phyloP scores from a whole-genome alignment of 2,113 vertebrate genomes.

The Caranx melampygus region DNA sequence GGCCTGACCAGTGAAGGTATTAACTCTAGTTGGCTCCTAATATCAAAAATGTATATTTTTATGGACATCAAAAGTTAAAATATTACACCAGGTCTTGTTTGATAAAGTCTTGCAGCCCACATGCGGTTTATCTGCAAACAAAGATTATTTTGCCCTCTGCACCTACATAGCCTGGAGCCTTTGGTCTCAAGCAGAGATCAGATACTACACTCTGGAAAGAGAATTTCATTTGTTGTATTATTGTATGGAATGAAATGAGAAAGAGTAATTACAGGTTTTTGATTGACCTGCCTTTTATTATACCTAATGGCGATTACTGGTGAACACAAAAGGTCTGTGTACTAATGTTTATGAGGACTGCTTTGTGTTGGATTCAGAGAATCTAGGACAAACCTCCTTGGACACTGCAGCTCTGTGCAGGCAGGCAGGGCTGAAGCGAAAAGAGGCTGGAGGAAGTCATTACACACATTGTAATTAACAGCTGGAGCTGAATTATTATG shows the following conservation, averaged over 20 bases:
- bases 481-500: conserved; percentile 42
- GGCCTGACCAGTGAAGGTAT: no score
- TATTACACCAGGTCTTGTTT: no score
- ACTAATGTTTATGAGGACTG: neutral
- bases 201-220: no score
- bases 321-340: neutral
- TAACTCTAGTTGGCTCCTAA: no score
- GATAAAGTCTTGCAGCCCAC: no score
- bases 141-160: no score
- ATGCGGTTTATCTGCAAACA: no score
- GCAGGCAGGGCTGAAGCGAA: conserved; percentile 1
- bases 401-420: conserved; percentile 16
- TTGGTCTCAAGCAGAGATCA: no score
- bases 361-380: neutral
- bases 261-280: neutral
- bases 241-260: neutral
- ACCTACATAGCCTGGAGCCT: no score
- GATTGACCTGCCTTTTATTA: neutral
- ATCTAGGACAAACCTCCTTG: conserved; percentile 31
- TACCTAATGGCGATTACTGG: neutral
- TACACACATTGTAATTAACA: conserved; percentile 46
- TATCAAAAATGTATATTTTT: no score
- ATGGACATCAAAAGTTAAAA: no score
- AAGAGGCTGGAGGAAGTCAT: conserved; percentile 24
- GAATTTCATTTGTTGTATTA: neutral